phyloP scores from a whole-genome alignment of 2,888 invertebrate genomes.

The Magallana nippona region DNA sequence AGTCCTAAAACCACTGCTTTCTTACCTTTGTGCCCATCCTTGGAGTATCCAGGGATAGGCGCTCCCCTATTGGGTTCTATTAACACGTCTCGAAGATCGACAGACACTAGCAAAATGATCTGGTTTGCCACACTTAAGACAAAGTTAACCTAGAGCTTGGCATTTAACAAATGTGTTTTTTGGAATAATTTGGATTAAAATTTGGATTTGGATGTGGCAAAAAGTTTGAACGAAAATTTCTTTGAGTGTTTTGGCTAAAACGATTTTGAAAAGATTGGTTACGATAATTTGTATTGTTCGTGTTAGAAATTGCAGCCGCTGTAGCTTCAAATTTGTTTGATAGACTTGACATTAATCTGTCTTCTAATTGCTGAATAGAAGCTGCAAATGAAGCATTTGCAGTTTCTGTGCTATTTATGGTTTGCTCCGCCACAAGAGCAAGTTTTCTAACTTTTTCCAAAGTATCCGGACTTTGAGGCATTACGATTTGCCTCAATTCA shows the following conservation, averaged over 20 bases:
- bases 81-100: not conserved
- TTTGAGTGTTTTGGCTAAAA: not conserved
- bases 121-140: not conserved
- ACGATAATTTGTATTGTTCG: not conserved
- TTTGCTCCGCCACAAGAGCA: slow-evolving; percentile 29
- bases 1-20: not conserved
- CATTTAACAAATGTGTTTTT: not conserved
- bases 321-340: slow-evolving; percentile 21
- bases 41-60: slow-evolving; percentile 17
- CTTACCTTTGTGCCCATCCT: slow-evolving; percentile 26
- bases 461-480: slow-evolving; percentile 20
- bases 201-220: not conserved
- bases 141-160: too few species aligned
- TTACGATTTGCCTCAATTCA: slow-evolving; percentile 5
- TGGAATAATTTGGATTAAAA: slow-evolving; percentile 9
- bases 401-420: not conserved
- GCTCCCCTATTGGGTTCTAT: not conserved
- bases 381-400: not conserved
- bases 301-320: not conserved
- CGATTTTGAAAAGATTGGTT: not conserved
- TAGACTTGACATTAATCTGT: not conserved
- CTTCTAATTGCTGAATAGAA: not conserved
- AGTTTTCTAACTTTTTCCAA: slow-evolving; percentile 32
- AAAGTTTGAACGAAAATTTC: not conserved
- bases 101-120: slow-evolving; percentile 34